Base-by-base conservation (phyloP, 2,888 invertebrate genomes). In the Pseudococcus longispinus region DNA sequence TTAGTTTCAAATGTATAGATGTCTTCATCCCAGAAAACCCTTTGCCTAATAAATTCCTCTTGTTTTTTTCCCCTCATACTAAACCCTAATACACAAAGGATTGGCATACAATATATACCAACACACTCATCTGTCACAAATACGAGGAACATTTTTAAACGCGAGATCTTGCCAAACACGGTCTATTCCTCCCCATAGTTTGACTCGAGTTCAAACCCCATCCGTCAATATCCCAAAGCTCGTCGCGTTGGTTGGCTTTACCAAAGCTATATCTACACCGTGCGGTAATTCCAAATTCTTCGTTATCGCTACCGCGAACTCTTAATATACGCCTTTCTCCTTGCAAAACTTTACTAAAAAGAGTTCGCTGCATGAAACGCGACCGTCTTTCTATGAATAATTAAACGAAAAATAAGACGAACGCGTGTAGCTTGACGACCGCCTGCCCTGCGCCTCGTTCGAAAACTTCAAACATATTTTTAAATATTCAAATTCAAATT, bases 361-460 rank as follows among this genome's bases (percentile, higher is more conserved):
- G 60, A 60, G 70, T 70, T 70, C 26, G 20, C 26, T 26, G 6
- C n/a, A n/a, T 8, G 6, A 55, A 55, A 55, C 55, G 55, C 55
- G n/a, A n/a, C 23, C 26, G 65, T 65, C 26, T 70, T 70, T 70
- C 29, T 18, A 70, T 70, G 70, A 70, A 70, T 70, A 70, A 70
- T 70, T 70, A 70, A 70, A 70, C 70, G 70, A 70, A 70, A 29
- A 70, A 70, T 70, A 70, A 29, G 70, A 70, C 70, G 70, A 29
- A 29, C 29, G 29, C 70, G 70, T 29, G 70, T 29, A 29, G 65
- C 37, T 29, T 18, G 65, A 2, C 29, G 13, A 65, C 29, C 29
- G 60, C 23, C 20, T 23, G 9, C 2, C 6, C 46, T 9, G 8
- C 23, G 23, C 23, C 23, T 9, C 60, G 6, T 13, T 18, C 23